Evolutionary conservation across 1,140 invertebrate genomes (phyloP).

Genomic region (Rhynchophorus ferrugineus): DNA sequence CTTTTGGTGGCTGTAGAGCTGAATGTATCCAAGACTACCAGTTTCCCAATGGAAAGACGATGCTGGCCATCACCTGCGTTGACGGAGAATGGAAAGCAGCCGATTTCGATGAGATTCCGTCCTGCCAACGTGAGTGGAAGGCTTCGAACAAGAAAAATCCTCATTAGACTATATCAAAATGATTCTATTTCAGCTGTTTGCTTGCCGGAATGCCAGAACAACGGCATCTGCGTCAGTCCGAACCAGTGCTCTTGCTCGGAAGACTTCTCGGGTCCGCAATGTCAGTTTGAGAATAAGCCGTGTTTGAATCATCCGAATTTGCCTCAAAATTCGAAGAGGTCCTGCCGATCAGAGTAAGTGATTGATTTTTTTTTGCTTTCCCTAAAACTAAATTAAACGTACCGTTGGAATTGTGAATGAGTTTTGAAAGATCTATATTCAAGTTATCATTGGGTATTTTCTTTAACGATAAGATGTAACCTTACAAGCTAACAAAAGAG

Average conservation of each 20-base stretch:
- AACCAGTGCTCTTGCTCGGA: constrained; percentile 64
- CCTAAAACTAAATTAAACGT: constrained; percentile 5
- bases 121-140: constrained; percentile 52
- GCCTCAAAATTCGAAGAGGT: constrained; percentile 55
- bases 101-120: constrained; percentile 44
- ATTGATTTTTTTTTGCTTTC: background rate
- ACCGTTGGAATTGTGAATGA: no score
- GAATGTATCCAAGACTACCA: constrained; percentile 48
- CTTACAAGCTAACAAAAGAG: no score
- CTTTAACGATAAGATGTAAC: no score
- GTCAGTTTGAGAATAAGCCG: constrained; percentile 64
- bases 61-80: constrained; percentile 47
- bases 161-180: constrained; percentile 13
- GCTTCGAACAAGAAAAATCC: constrained; percentile 13
- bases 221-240: constrained; percentile 64
- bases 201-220: constrained; percentile 65
- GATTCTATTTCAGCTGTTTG: constrained; percentile 64
- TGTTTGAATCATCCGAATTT: constrained; percentile 58
- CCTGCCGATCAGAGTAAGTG: constrained; percentile 46
- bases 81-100: constrained; percentile 51
- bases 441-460: no score
- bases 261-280: constrained; percentile 64
- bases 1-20: constrained; percentile 47
- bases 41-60: constrained; percentile 51
- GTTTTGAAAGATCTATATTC: no score